Base-by-base conservation (phyloP, 2,888 invertebrate genomes). In the Zygogramma bicolorata region DNA sequence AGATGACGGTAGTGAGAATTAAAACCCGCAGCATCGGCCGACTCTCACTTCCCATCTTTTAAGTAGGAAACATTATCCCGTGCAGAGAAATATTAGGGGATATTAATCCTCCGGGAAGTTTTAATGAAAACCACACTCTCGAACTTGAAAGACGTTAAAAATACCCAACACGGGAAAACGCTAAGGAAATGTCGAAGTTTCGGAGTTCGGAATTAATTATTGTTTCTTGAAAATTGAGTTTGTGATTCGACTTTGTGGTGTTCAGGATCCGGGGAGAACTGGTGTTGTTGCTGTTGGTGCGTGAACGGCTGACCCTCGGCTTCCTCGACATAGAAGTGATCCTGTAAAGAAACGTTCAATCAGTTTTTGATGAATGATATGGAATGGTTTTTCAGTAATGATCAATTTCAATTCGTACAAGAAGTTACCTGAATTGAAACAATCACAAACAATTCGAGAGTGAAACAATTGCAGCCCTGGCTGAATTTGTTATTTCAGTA, bases 311-410 rank as follows among this genome's bases (percentile, higher is more conserved):
- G 18, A 3, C 15, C 15, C 15, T 25, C 8, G 13, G 25, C 3
- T 25, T 27, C 25, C 25, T 27, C n/a, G n/a, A 5, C 46, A 20
- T 6, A 15, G 46, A 18, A 25, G 13, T 53, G 3, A 5, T 53
- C 53, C 83, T 83, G 83, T 62, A 83, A 83, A 80, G 81, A 82
- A 81, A 80, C 71, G 74, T 75, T 72, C 75, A 76, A 81, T 81
- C 81, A 80, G 77, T 67, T 63, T n/a, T 25, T n/a, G 27, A 13
- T 25, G n/a, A 13, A n/a, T 10, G n/a, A 13, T 38, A 3, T 38
- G 10, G 10, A 38, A 1, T 38, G 3, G 3, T 10, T 38, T 3
- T 13, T 38, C 3, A n/a, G n/a, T 38, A 3, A 38, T n/a, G n/a
- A n/a, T n/a, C n/a, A n/a, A n/a, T n/a, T n/a, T n/a, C n/a, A n/a